Conservation (phyloP, 2,113 vertebrate genomes). For the Proteles cristata region DNA sequence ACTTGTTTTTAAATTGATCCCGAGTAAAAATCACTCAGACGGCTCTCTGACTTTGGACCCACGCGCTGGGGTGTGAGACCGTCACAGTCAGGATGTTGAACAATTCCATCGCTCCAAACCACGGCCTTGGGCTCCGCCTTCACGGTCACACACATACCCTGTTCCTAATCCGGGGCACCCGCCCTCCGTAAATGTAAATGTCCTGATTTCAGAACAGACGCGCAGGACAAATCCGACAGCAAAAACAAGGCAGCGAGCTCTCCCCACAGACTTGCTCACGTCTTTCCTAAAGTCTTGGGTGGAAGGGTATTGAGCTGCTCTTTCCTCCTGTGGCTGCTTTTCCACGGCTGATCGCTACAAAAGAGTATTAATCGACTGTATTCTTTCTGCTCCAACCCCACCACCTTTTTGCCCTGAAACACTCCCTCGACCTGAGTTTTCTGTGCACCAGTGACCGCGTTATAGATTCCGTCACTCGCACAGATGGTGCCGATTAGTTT, state of each 20-base stretch:
- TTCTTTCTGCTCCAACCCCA: background rate
- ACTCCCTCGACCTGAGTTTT: background rate
- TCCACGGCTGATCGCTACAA: background rate
- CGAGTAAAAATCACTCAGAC: background rate
- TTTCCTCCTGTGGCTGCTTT: background rate
- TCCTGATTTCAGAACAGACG: background rate
- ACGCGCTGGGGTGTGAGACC: background rate
- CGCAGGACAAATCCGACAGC: background rate
- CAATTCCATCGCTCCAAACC: background rate
- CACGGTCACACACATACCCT: background rate
- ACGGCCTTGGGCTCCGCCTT: background rate
- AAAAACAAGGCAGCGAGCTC: background rate
- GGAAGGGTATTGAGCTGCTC: background rate
- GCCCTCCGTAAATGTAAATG: background rate
- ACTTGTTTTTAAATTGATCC: background rate
- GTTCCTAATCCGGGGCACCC: background rate
- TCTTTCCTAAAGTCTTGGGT: background rate
- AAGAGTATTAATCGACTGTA: background rate
- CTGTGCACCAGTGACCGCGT: background rate
- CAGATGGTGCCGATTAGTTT: conserved; percentile 30
- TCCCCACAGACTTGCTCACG: background rate
- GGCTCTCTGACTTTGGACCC: conserved; percentile 3
- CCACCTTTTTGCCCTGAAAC: background rate
- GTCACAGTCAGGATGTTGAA: background rate
- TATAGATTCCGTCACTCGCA: background rate